A percentile compares a stretch with the other conserved stretches of the same genome.
phyloP scores from a whole-genome alignment of 2,113 vertebrate species.

The Hemibagrus wyckioides region DNA sequence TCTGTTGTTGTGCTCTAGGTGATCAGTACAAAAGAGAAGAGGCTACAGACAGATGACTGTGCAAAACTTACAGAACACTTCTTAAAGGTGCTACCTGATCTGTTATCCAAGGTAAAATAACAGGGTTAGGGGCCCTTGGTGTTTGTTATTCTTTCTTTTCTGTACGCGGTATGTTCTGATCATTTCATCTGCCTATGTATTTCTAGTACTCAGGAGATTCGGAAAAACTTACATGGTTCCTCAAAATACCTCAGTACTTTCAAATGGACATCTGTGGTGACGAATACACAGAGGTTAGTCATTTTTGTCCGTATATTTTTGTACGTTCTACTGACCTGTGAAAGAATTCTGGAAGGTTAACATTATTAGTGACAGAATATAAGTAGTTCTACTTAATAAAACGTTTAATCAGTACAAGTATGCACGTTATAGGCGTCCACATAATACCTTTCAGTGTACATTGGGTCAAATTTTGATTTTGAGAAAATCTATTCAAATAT shows the following conservation, averaged over 20 bases:
- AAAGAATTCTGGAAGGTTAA: neutral
- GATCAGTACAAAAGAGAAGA: conserved; percentile 79
- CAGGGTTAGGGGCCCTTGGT: too few species aligned
- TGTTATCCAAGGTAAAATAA: conserved; percentile 82
- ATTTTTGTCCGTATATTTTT: neutral
- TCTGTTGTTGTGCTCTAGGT: conserved; percentile 55
- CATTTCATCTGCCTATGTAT: conserved; percentile 47
- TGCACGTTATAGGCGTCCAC: neutral
- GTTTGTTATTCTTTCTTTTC: neutral
- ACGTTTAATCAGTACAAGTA: neutral
- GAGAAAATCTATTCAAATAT: neutral
- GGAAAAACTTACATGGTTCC: conserved; percentile 76
- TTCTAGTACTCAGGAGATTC: conserved; percentile 79
- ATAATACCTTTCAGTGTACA: neutral
- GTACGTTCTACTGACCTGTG: neutral
- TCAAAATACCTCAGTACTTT: conserved; percentile 86
- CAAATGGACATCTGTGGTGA: conserved; percentile 70
- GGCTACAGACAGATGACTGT: conserved; percentile 80
- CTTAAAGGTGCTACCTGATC: conserved; percentile 76
- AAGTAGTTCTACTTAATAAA: neutral
- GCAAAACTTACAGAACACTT: conserved; percentile 84
- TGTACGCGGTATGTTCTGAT: neutral
- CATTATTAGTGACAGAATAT: neutral
- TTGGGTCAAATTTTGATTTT: neutral
- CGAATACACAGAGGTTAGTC: conserved; percentile 66